Evolutionary conservation across 2,113 vertebrate species (phyloP).

Genomic region (Psilopogon haemacephalus): DNA sequence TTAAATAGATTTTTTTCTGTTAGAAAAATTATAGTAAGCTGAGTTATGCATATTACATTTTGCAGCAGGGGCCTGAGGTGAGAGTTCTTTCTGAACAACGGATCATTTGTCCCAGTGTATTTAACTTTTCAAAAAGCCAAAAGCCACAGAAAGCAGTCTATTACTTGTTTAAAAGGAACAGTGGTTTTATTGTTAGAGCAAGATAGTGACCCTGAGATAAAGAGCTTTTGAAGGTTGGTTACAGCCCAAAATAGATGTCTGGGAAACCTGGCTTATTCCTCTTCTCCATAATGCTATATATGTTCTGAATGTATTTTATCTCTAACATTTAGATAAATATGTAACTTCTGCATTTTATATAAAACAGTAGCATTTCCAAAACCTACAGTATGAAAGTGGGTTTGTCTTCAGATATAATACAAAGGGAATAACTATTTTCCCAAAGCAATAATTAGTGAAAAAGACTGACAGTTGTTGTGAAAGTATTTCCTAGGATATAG

Average conservation of each 20-base stretch:
- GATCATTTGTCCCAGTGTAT: neutral
- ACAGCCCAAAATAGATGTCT: neutral
- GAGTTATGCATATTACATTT: neutral
- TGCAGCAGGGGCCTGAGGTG: neutral
- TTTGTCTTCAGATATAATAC: neutral
- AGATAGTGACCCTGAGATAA: neutral
- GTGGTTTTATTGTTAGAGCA: neutral
- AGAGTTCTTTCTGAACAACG: neutral
- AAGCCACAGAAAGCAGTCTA: neutral
- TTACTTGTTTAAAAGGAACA: conserved; percentile 19
- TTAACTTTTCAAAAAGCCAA: neutral
- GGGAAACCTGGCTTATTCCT: neutral
- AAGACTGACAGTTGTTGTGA: neutral
- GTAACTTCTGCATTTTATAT: neutral
- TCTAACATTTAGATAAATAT: neutral
- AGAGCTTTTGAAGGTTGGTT: neutral
- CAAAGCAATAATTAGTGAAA: neutral
- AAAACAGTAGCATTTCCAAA: neutral
- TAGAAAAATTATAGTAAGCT: neutral
- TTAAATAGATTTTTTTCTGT: neutral
- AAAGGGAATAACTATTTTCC: neutral
- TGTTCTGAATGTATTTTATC: neutral
- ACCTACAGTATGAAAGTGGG: neutral
- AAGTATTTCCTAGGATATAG: neutral
- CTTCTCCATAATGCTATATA: neutral